These are phyloP conservation scores for Oopsacas minuta DNA, from an alignment of 37 sponge, comb jelly and placozoan genomes.

Conservation along the genomic window DNA sequence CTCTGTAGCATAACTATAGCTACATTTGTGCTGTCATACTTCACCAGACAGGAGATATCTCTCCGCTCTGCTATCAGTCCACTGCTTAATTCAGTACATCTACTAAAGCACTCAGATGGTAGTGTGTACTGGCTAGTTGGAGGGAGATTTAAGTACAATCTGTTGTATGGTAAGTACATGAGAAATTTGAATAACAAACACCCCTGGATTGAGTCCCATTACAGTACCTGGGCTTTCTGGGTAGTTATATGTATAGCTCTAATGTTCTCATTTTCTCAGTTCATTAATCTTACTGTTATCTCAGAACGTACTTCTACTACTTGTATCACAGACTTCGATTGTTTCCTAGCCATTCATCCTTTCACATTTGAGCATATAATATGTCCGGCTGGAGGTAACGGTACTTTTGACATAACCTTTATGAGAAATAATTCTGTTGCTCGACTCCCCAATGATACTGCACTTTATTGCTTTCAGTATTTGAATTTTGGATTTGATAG, in stretches of 20 bases:
- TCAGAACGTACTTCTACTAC: background rate
- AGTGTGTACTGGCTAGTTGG: background rate
- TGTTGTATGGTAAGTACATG: background rate
- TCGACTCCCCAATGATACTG: background rate
- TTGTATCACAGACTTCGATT: background rate
- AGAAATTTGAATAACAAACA: background rate
- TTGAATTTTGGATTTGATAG: background rate
- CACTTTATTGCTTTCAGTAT: background rate
- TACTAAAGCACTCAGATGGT: background rate
- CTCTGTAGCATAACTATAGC: background rate
- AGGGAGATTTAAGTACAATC: background rate
- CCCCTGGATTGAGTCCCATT: background rate
- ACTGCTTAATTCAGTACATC: background rate
- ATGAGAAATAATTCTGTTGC: background rate
- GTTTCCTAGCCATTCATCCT: background rate
- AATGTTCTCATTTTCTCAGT: background rate
- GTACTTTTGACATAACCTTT: background rate
- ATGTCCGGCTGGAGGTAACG: background rate
- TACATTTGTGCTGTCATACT: background rate
- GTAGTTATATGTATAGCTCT: background rate
- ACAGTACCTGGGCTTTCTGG: slow-evolving; percentile 10
- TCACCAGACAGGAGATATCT: background rate
- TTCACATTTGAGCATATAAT: background rate
- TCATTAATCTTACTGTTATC: background rate
- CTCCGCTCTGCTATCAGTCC: background rate